phyloP scores from a whole-genome alignment of 1,140 invertebrate species.

The Pachypsylla venusta region DNA sequence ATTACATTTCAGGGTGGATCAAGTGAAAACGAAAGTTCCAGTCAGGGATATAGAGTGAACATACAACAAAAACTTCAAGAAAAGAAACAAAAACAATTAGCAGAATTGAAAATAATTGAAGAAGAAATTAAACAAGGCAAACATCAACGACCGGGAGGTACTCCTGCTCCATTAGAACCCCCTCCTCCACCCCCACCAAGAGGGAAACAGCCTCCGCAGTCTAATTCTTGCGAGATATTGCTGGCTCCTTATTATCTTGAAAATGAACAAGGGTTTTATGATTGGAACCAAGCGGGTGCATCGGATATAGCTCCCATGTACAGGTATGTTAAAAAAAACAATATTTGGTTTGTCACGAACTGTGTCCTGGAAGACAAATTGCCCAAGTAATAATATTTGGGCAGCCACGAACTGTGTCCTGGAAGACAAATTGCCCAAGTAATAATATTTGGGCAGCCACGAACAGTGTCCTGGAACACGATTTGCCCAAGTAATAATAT shows the following conservation, averaged over 20 bases:
- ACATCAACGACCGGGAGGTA: constrained; percentile 37
- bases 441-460: too few relatives aligned
- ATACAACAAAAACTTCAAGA: constrained; percentile 76
- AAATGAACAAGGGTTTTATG: constrained; percentile 24
- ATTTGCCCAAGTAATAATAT: too few relatives aligned
- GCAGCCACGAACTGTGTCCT: too few relatives aligned
- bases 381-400: too few relatives aligned
- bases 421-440: too few relatives aligned
- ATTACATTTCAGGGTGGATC: constrained; percentile 42
- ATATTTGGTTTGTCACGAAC: too few relatives aligned
- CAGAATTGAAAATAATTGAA: constrained; percentile 59
- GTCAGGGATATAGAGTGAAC: constrained; percentile 58
- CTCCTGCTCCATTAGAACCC: constrained; percentile 26
- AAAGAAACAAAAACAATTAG: constrained; percentile 74
- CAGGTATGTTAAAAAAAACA: constrained; percentile 26
- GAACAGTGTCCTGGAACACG: too few relatives aligned
- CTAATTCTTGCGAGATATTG: constrained; percentile 59
- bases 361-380: too few relatives aligned
- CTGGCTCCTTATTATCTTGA: constrained; percentile 51
- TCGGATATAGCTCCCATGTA: constrained; percentile 22
- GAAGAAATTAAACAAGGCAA: constrained; percentile 77
- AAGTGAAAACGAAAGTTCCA: constrained; percentile 54
- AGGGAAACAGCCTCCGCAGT: constrained; percentile 30
- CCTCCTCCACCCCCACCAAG: constrained; percentile 21
- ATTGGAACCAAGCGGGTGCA: constrained; percentile 14